Evolutionary conservation across 2,113 vertebrate genomes (phyloP).

Genomic region (Macrotis lagotis): DNA sequence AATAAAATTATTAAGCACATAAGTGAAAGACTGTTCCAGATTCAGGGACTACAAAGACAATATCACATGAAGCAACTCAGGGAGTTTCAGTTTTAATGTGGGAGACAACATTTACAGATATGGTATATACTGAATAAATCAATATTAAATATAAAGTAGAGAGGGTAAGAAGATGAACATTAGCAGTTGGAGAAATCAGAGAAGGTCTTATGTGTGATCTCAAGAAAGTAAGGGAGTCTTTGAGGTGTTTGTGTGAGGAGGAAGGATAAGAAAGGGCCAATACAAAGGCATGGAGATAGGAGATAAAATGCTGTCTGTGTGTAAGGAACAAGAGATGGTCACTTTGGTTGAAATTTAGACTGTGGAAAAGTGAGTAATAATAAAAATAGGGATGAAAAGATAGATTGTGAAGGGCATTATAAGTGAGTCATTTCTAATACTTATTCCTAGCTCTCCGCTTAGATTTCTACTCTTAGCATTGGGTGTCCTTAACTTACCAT

Average conservation of each 20-base stretch:
- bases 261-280: neutral
- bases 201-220: neutral
- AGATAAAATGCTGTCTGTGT: too few relatives aligned
- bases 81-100: neutral
- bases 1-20: neutral
- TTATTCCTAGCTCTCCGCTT: neutral
- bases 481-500: neutral
- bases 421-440: neutral
- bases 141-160: neutral
- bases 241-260: neutral
- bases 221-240: neutral
- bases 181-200: neutral
- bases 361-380: neutral
- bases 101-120: neutral
- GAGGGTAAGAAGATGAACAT: too few relatives aligned
- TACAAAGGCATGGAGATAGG: neutral
- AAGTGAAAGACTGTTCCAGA: neutral
- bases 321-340: neutral
- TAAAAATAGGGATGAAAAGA: neutral
- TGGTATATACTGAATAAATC: neutral
- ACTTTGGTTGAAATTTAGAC: neutral
- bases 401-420: neutral
- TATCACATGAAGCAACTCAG: neutral
- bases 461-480: neutral
- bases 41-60: neutral